phyloP scores from a whole-genome alignment of 2,113 vertebrate species.

The Bubo scandiacus region DNA sequence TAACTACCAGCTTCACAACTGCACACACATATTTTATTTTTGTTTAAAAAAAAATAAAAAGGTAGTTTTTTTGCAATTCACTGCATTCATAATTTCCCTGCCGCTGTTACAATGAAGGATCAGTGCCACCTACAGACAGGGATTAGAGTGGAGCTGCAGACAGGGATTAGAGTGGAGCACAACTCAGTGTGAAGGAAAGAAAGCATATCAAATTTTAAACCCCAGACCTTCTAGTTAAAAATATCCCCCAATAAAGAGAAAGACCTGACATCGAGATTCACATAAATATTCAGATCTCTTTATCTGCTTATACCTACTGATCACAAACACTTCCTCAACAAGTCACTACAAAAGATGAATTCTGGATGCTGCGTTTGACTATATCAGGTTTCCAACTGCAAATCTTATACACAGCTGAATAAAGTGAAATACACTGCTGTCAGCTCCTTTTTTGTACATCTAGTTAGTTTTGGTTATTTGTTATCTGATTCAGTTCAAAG shows the following conservation, averaged over 20 bases:
- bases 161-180: not conserved
- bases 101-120: conserved; percentile 46
- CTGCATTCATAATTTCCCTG: not conserved
- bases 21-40: not conserved
- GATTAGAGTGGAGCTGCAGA: conserved; percentile 52
- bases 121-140: conserved; percentile 70
- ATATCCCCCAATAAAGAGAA: not conserved
- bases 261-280: not conserved
- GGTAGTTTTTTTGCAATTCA: not conserved
- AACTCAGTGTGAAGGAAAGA: not conserved
- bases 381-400: conserved; percentile 33
- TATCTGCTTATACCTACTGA: not conserved
- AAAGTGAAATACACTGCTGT: not conserved
- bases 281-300: conserved; percentile 10
- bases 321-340: conserved; percentile 26
- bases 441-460: conserved; percentile 13
- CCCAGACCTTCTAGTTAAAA: conserved; percentile 22
- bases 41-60: not conserved
- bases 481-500: conserved; percentile 26
- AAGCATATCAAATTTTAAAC: conserved; percentile 17
- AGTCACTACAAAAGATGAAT: conserved; percentile 15
- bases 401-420: conserved; percentile 35
- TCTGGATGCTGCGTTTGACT: not conserved
- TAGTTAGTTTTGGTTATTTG: conserved; percentile 7
- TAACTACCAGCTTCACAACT: not conserved